Evolutionary conservation across 2,113 vertebrate species (phyloP), one percentile per base, ranked within the genome.

Genomic region (Campylomormyrus numenius): DNA sequence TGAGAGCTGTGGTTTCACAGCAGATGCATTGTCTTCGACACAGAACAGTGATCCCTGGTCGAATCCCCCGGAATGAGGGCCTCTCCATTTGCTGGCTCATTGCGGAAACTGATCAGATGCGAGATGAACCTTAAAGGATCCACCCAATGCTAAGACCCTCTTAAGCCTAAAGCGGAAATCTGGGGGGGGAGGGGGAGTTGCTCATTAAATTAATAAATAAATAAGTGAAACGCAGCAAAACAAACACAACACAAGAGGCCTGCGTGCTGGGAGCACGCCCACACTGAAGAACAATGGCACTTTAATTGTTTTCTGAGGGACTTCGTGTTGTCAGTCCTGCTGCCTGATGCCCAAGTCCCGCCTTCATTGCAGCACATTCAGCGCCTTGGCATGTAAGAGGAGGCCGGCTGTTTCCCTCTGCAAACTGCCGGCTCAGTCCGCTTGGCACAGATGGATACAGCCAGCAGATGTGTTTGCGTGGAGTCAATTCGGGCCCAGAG

Each of bases 271-370:
- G 87, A 56, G 39, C 70, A 46, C 49, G 15, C 74, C n/a, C 35
- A 80, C 62, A 15, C 70, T 39, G 50, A 90, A 92, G 91, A 92
- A 93, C 90, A 91, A 90, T 85, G 91, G 90, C 91, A 89, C 91
- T 92, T 91, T 95, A 94, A 94, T 95, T 95, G 94, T 95, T 95
- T 95, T 94, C 94, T 92, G 58, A 27, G 93, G 94, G 94, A 95
- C 93, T 94, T 89, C 88, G 90, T 46, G 50, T 92, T 90, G 88
- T 24, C 50, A 92, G 91, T 93, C 90, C 89, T 89, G 45, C 19
- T 70, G 19, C 0, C 87, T 91, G 90, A 5, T 48, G 92, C 92
- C 87, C 48, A 87, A 84, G 35, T 90, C 89, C 52, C 45, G 19
- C 90, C 89, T 92, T 94, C 93, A 92, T 94, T 94, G 93, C 92